A percentile compares a stretch with the other conserved stretches of the same genome.
These are phyloP conservation scores for Mirza zaza DNA, from an alignment of 2,113 vertebrate species.

Conservation along the genomic window DNA sequence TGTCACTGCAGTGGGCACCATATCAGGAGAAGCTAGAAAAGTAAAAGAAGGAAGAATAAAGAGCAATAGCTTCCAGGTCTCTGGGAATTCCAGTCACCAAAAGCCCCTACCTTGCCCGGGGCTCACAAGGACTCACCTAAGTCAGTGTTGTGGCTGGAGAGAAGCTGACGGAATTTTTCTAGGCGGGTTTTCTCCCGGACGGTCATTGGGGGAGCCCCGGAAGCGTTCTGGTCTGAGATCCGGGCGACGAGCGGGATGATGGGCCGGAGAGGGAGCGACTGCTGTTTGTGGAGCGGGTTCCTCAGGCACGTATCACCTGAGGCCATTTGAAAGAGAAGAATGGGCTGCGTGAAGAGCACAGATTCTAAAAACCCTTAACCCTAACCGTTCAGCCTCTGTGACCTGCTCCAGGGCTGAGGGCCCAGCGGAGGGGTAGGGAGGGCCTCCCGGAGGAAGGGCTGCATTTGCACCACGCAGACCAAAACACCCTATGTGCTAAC, in stretches of 20 bases:
- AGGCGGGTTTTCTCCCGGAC: slow-evolving; percentile 96
- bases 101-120: neutral
- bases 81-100: neutral
- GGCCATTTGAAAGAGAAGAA: neutral
- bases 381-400: fast-evolving
- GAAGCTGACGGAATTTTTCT: slow-evolving; percentile 96
- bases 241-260: slow-evolving; percentile 96
- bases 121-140: slow-evolving; percentile 87
- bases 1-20: slow-evolving; percentile 40
- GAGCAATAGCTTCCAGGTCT: slow-evolving; percentile 27
- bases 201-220: slow-evolving; percentile 95
- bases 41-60: slow-evolving; percentile 67
- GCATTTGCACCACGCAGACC: fast-evolving
- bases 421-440: neutral
- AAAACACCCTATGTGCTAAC: neutral
- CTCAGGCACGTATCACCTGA: slow-evolving; percentile 85
- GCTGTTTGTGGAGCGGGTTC: slow-evolving; percentile 93
- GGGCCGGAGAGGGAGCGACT: slow-evolving; percentile 93
- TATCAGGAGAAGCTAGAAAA: slow-evolving; percentile 62
- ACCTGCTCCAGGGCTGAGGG: fast-evolving
- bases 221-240: slow-evolving; percentile 98
- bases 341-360: neutral
- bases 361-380: neutral
- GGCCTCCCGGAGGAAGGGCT: neutral
- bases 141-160: slow-evolving; percentile 94